Percentiles rank a stretch among this genome's conserved stretches.
These are phyloP conservation scores for Drosophila pruinosa DNA, from an alignment of 1,140 invertebrate species.

Conservation along the genomic window DNA sequence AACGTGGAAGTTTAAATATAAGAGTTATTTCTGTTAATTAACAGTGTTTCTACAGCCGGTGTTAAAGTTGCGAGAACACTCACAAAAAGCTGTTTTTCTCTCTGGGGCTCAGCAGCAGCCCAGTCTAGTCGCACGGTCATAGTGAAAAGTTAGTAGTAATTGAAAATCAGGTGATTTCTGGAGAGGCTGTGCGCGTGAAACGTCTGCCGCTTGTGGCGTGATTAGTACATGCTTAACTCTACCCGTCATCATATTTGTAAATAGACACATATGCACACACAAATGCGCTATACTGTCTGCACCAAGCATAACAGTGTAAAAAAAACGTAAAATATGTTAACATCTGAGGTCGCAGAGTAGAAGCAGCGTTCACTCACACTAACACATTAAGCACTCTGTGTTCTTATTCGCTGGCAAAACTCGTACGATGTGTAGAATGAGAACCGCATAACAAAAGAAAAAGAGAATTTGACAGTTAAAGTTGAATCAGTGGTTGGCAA, in stretches of 20 bases:
- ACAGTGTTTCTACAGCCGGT: neutral
- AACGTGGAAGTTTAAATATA: neutral
- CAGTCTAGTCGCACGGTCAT: constrained; percentile 6
- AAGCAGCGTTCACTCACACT: constrained; percentile 23
- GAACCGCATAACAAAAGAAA: constrained; percentile 65
- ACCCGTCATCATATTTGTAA: constrained; percentile 31
- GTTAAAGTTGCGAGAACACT: neutral
- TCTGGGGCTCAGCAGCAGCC: constrained; percentile 17
- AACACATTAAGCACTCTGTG: constrained; percentile 38
- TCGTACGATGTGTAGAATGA: constrained; percentile 66
- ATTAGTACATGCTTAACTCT: constrained; percentile 31
- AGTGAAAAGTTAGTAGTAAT: constrained; percentile 59
- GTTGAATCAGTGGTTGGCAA: constrained; percentile 10
- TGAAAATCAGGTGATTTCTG: constrained; percentile 80
- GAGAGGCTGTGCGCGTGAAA: constrained; percentile 49
- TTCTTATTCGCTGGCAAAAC: constrained; percentile 72
- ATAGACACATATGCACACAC: neutral
- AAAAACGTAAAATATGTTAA: constrained; percentile 49
- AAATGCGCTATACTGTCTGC: neutral
- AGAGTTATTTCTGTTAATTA: neutral
- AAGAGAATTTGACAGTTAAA: constrained; percentile 39
- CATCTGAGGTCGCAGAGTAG: constrained; percentile 14
- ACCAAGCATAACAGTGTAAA: constrained; percentile 47
- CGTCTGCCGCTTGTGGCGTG: constrained; percentile 46
- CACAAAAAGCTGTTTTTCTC: constrained; percentile 6